Evolutionary conservation across 2,113 vertebrate genomes (phyloP), one percentile per base, ranked within the genome.

Genomic region (Alethe castanea): DNA sequence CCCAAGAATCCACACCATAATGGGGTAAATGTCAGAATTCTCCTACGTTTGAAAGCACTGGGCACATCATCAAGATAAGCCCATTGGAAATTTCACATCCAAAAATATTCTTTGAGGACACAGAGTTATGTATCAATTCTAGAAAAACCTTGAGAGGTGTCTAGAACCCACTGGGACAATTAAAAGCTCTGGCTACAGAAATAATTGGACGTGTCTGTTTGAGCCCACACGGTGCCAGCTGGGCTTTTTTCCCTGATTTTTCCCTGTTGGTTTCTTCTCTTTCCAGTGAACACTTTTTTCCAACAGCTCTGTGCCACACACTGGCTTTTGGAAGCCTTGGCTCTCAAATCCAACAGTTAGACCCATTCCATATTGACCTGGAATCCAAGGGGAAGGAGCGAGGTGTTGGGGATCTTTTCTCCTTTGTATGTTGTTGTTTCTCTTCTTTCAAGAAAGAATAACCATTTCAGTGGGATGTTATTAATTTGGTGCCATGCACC

Each of bases 231-330:
- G 0, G 11, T 91, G 72, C 42, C 69, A 65, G 19, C 45, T 81
- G 78, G 71, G n/a, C 35, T 17, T 42, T 35, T 61, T 72, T 52
- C 12, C 14, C 5, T 36, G 28, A 25, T 44, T 44, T 19, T 44
- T 44, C 44, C 44, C 44, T 16, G 4, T 17, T 74, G 66, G 10
- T 64, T 81, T 82, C 87, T 80, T 56, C 19, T 60, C 87, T 93
- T 80, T 50, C 36, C 95, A 98, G 98, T 4, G 97, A 98, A 53
- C 81, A 86, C 28, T 89, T 98, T 35, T 48, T 98, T 97, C 93
- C 97, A 95, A 8, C 98, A 98, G 92, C 98, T 98, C 66, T 98
- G 98, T 40, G 98, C 97, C 67, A 97, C 98, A 69, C 97, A 96
- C 86, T 98, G 98, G 98, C 97, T 98, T 61, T 94, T 98, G 88